Percentiles rank a stretch among this genome's conserved stretches.
phyloP scores from a whole-genome alignment of 2,113 vertebrate genomes.

The Zosterops lateralis region DNA sequence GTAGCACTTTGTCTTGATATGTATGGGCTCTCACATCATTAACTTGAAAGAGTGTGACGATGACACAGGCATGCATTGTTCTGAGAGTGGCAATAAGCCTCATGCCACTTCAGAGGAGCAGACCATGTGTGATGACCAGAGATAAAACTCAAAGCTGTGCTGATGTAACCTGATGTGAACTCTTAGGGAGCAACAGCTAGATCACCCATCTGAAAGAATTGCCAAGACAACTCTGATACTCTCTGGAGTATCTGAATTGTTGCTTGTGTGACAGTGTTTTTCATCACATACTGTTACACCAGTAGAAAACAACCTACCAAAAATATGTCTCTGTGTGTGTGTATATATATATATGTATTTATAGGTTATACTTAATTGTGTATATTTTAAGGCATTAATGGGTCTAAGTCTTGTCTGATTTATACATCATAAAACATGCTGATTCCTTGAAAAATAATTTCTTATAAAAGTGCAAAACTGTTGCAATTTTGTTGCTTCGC shows the following conservation, averaged over 20 bases:
- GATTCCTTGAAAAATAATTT: background rate
- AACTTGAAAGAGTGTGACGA: background rate
- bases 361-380: background rate
- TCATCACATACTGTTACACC: background rate
- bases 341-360: background rate
- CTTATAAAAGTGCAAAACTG: background rate
- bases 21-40: background rate
- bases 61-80: background rate
- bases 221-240: background rate
- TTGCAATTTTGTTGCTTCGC: too few relatives aligned
- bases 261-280: background rate
- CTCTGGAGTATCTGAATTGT: background rate
- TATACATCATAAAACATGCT: background rate
- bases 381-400: background rate
- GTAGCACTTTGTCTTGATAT: background rate
- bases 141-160: background rate
- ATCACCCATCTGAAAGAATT: background rate
- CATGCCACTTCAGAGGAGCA: background rate
- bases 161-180: background rate
- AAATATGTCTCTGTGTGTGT: accelerated
- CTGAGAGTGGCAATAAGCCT: background rate
- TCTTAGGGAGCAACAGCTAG: background rate
- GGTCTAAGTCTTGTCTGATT: background rate
- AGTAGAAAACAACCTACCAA: background rate
- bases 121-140: background rate